Evolutionary conservation across 2,888 invertebrate species (phyloP).

Genomic region (Sisyra nigra): DNA sequence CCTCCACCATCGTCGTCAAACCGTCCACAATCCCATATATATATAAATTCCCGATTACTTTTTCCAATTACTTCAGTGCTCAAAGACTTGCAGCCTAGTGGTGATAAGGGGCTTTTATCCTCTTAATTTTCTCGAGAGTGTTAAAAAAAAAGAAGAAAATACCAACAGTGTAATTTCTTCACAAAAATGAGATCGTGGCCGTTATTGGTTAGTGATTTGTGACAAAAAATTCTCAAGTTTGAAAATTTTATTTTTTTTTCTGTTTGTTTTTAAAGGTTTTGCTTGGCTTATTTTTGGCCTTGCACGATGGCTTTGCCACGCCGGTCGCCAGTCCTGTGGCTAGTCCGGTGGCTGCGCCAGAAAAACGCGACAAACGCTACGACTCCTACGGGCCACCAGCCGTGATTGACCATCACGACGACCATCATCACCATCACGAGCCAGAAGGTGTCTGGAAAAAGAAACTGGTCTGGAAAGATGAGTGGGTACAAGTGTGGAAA

Average conservation of each 20-base stretch:
- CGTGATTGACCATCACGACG: constrained; percentile 18
- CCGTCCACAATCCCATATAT: no score
- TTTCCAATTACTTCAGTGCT: no score
- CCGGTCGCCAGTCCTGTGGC: constrained; percentile 24
- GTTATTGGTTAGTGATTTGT: constrained; percentile 26
- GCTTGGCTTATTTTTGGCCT: constrained; percentile 37
- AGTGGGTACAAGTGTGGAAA: constrained; percentile 64
- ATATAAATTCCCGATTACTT: no score
- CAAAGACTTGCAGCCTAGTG: no score
- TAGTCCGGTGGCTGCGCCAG: constrained; percentile 20
- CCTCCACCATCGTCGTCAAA: no score
- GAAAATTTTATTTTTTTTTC: not conserved
- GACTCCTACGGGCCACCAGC: constrained; percentile 24
- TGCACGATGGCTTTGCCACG: constrained; percentile 24
- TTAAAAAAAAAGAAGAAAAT: no score
- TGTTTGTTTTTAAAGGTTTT: constrained; percentile 31
- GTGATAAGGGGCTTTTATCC: no score
- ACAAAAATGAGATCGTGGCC: constrained; percentile 19
- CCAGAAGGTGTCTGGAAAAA: constrained; percentile 66
- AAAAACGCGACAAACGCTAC: constrained; percentile 35
- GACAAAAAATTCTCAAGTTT: constrained; percentile 1
- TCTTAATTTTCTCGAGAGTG: no score
- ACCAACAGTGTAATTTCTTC: no score
- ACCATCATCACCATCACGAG: constrained; percentile 29
- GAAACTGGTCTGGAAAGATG: constrained; percentile 69